These are phyloP conservation scores for Periplaneta americana DNA, from an alignment of 1,140 invertebrate species.

Conservation along the genomic window DNA sequence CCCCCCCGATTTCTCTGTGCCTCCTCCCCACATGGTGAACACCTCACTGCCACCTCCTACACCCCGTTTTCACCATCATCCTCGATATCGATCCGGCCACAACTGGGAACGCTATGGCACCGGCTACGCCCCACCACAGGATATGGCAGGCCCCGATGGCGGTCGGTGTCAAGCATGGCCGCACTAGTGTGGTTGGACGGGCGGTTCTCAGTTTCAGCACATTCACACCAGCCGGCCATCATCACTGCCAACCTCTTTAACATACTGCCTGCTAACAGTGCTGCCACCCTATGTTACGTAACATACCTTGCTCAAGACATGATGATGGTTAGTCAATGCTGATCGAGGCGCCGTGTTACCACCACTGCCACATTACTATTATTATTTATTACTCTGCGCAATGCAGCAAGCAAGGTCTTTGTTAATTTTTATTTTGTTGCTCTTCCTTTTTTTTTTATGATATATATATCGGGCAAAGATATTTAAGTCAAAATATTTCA, in stretches of 20 bases:
- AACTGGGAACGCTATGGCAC: conserved; percentile 4
- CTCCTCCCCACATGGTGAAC: conserved; percentile 16
- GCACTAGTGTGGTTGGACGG: background rate
- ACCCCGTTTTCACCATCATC: conserved; percentile 10
- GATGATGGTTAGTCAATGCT: background rate
- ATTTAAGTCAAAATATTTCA: background rate
- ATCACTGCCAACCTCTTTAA: background rate
- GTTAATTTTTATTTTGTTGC: background rate
- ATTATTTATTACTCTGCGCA: background rate
- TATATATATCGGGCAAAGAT: background rate
- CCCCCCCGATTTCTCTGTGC: conserved; percentile 12
- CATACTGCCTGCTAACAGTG: background rate
- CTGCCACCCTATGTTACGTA: background rate
- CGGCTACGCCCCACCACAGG: background rate
- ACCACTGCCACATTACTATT: background rate
- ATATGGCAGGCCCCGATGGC: background rate
- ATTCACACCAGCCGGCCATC: background rate
- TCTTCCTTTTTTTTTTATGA: background rate
- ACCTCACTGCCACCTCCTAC: conserved; percentile 11
- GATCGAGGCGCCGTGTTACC: background rate
- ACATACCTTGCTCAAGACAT: background rate
- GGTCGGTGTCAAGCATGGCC: background rate
- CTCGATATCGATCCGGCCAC: conserved; percentile 1
- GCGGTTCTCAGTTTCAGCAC: background rate
- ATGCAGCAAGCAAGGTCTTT: background rate